Base-by-base conservation (phyloP, 2,113 vertebrate species). In the Carettochelys insculpta region DNA sequence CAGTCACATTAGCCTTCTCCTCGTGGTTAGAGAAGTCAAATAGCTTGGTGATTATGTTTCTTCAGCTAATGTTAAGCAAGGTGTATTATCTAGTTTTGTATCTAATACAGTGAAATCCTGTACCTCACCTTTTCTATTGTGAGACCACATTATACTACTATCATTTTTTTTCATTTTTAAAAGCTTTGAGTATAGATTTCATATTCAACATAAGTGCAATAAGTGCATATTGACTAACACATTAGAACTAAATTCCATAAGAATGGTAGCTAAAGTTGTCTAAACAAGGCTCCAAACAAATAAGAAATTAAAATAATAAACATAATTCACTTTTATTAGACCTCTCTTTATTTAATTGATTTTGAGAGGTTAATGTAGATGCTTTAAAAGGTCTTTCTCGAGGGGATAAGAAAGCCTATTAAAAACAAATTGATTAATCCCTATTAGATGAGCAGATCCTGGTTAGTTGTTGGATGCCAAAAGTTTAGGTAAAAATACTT, bases 121-220 rank as follows among this genome's bases (percentile, higher is more conserved):
- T 14, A 90, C 16, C 31, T 0, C 0, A 1, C 58, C 10, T 3
- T 53, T 82, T 13, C 29, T 78, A 1, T 54, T 75, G 19, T 75
- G 71, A 43, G 20, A 75, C 41, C 11, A 73, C 25, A 24, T 75
- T 22, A 75, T 45, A 43, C 71, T 29, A 48, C 19, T 50, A 8
- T 31, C 29, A 78, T 22, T 50, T 47, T 51, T 50, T 29, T 50
- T 48, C 29, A 31, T 31, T 34, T 34, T 50, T 16, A 52, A 22
- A 78, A 78, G 20, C 29, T 4, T 6, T 31, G 45, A 31, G 38
- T 78, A 52, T n/a, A 38, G n/a, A 38, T 68, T 68, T 68, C n/a
- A 38, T 38, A 68, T 38, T 68, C 34, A 68, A 38, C 61, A 68
- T 68, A 17, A 38, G 19, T 68, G 22, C 31, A 65, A 65, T n/a